A percentile compares a stretch with the other conserved stretches of the same genome.
Evolutionary conservation across 2,888 invertebrate species (phyloP).

Genomic region (Tuberolachnus salignus): DNA sequence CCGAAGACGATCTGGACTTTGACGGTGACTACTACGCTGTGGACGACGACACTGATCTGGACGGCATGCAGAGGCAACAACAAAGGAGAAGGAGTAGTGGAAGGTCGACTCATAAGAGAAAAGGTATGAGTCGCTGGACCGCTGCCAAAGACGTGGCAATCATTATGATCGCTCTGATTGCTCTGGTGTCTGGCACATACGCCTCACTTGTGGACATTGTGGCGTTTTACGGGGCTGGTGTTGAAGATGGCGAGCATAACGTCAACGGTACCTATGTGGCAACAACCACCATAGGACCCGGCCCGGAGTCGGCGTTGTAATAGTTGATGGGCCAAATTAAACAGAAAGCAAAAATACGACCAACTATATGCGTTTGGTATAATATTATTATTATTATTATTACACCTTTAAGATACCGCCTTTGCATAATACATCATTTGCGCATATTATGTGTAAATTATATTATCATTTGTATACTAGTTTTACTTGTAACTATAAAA

Average conservation of each 20-base stretch:
- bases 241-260: not conserved
- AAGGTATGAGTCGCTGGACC: constrained; percentile 65
- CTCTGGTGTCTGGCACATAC: constrained; percentile 71
- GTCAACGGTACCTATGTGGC: not conserved
- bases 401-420: too few relatives aligned
- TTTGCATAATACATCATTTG: too few relatives aligned
- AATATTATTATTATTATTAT: too few relatives aligned
- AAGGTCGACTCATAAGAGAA: not conserved
- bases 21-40: constrained; percentile 25
- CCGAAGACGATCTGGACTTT: constrained; percentile 15
- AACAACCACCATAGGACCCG: constrained; percentile 13
- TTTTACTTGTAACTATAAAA: too few relatives aligned
- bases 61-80: not conserved
- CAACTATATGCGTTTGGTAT: too few relatives aligned
- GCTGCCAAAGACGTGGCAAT: constrained; percentile 72
- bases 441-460: too few relatives aligned
- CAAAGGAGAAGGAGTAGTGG: constrained; percentile 5
- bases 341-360: too few relatives aligned
- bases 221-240: constrained; percentile 58
- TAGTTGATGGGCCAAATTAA: not conserved
- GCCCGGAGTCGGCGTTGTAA: constrained; percentile 42
- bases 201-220: constrained; percentile 64
- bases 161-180: constrained; percentile 70
- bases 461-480: too few relatives aligned
- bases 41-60: constrained; percentile 25